Base-by-base conservation (phyloP, 2,797 vertebrate species). In the Malacoctenus gilli region DNA sequence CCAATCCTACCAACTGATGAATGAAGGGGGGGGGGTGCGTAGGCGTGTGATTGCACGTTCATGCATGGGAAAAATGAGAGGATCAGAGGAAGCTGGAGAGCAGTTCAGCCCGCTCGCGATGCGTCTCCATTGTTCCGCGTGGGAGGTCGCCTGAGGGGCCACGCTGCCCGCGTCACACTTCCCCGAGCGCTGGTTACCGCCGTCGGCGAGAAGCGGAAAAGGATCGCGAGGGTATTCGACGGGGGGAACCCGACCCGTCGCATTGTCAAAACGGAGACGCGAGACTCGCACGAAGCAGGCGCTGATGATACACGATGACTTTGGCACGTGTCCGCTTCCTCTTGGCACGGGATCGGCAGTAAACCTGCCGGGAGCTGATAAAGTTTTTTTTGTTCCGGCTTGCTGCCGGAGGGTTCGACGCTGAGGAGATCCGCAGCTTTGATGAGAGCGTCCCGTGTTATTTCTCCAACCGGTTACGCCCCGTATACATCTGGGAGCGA, bases 131-230 rank as follows among this genome's bases (percentile, higher is more conserved):
- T 15, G 69, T 59, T 66, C 49, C 20, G 77, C 32, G 80, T 85
- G 86, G 85, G 86, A 75, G 85, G 84, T 81, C 59, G 53, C 61
- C 75, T 46, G 23, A 11, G 59, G 69, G 77, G 73, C n/a, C 41
- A 40, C 2, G 41, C 44, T 15, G 48, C 67, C 16, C 18, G n/a
- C n/a, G n/a, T n/a, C n/a, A n/a, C n/a, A n/a, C n/a, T n/a, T n/a
- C n/a, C n/a, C 22, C 14, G 32, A 51, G 71, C 36, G 46, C 1
- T 0, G 59, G 66, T 38, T 21, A 51, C 67, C 59, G 40, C 61
- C n/a, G 22, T 32, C 39, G 39, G 38, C 8, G 48, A 67, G 66
- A n/a, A n/a, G 53, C 23, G 52, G 66, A 73, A 55, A 51, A 20
- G 38, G 64, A n/a, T 21, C 8, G 3, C 42, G 66, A 73, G 47